Percentiles rank a stretch among this genome's conserved stretches.
These are phyloP conservation scores for Zaprionus ghesquierei DNA, from an alignment of 1,140 invertebrate species.

Conservation along the genomic window DNA sequence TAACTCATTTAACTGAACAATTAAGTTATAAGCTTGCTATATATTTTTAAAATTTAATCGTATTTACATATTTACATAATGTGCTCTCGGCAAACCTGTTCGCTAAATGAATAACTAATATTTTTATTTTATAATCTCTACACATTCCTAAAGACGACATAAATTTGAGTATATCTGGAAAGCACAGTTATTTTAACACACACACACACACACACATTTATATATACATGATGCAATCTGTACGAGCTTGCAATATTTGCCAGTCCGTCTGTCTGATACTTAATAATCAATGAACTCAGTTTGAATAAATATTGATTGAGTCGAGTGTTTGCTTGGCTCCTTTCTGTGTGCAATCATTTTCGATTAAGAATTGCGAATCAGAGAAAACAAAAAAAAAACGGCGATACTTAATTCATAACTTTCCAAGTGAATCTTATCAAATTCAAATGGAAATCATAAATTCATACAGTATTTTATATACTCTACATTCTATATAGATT, in stretches of 20 bases:
- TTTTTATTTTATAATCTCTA: not conserved
- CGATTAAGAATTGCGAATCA: not conserved
- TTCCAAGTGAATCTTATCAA: constrained; percentile 5
- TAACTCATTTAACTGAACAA: not conserved
- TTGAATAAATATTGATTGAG: constrained; percentile 5
- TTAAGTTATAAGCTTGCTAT: not conserved
- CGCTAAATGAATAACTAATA: not conserved
- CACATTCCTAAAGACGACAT: not conserved
- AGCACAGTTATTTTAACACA: not conserved
- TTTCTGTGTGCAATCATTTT: constrained; percentile 4
- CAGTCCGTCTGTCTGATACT: not conserved
- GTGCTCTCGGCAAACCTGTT: not conserved
- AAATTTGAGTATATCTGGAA: constrained; percentile 1
- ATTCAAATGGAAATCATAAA: not conserved
- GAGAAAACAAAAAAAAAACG: too few relatives aligned
- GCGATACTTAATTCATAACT: not conserved
- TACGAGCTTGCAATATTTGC: not conserved
- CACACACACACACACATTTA: not conserved
- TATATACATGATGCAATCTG: not conserved
- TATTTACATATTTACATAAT: constrained; percentile 1
- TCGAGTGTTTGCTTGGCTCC: constrained; percentile 2
- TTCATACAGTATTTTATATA: constrained; percentile 1
- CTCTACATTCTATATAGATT: not conserved
- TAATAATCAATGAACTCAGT: constrained; percentile 1
- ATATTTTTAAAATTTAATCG: not conserved